A percentile compares a stretch with the other conserved stretches of the same genome.
phyloP scores from a whole-genome alignment of 2,888 invertebrate species.

The Copidosoma aretas region DNA sequence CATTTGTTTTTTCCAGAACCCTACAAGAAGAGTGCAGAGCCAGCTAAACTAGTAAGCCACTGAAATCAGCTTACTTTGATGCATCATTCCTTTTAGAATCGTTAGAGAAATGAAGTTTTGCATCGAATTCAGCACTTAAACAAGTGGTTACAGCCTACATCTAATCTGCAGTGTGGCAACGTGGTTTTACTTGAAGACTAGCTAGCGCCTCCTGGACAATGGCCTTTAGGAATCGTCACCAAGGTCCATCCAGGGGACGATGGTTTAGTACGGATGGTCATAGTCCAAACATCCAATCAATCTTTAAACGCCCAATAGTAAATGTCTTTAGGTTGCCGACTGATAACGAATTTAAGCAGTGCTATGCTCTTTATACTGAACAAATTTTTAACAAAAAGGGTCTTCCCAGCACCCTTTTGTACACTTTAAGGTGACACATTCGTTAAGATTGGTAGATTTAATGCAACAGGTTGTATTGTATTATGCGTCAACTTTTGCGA shows the following conservation, averaged over 20 bases:
- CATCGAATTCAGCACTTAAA: conserved; percentile 40
- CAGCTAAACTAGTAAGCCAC: conserved; percentile 7
- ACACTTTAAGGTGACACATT: too few species aligned
- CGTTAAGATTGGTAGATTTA: too few species aligned
- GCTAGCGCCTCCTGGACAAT: conserved; percentile 20
- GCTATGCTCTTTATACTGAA: background rate
- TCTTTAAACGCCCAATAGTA: conserved; percentile 8
- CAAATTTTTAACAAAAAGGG: too few species aligned
- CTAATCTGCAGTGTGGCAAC: conserved; percentile 17
- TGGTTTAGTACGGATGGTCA: conserved; percentile 13
- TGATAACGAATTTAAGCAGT: background rate
- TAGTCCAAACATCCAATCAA: conserved; percentile 10
- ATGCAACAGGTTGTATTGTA: too few species aligned
- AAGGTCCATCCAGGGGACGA: conserved; percentile 28
- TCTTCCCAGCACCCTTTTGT: too few species aligned
- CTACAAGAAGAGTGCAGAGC: background rate
- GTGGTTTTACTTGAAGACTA: conserved; percentile 27
- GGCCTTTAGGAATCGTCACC: conserved; percentile 22
- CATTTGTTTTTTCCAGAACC: background rate
- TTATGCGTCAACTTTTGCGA: too few species aligned
- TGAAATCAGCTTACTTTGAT: conserved; percentile 45
- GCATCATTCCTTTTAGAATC: conserved; percentile 43
- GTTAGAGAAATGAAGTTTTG: conserved; percentile 43
- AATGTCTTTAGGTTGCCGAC: conserved; percentile 22
- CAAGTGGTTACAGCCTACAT: conserved; percentile 41